Conservation (phyloP, 2,888 invertebrate genomes). For the Acrobasis suavella region DNA sequence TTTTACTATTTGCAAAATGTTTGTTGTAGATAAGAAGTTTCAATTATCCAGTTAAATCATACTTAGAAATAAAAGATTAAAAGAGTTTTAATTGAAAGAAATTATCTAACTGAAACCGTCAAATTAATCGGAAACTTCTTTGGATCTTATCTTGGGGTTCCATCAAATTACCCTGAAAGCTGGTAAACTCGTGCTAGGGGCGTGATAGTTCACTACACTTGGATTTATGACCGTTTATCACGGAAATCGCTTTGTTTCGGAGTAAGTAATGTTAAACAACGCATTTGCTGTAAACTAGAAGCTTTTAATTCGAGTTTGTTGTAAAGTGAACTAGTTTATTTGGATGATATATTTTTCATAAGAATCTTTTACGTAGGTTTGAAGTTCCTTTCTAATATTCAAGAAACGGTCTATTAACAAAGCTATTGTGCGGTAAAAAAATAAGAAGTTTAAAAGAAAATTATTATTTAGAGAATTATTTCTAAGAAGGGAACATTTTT, state of each 20-base stretch:
- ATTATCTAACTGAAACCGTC: neutral
- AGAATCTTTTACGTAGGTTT: neutral
- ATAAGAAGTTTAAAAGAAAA: no score
- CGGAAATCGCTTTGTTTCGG: slow-evolving; percentile 15
- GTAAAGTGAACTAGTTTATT: neutral
- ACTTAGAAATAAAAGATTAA: neutral
- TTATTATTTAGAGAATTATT: no score
- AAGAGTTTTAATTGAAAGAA: neutral
- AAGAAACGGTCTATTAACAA: no score
- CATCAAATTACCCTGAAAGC: slow-evolving; percentile 33
- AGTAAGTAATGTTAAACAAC: slow-evolving; percentile 6
- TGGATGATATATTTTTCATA: neutral
- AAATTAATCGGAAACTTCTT: slow-evolving; percentile 35
- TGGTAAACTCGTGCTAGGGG: slow-evolving; percentile 21
- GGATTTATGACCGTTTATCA: slow-evolving; percentile 14
- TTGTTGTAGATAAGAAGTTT: no score
- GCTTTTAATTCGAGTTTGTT: neutral
- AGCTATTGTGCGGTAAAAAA: no score
- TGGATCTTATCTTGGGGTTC: slow-evolving; percentile 33
- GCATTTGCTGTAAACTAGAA: slow-evolving; percentile 5
- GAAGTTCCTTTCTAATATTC: no score
- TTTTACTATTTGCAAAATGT: no score
- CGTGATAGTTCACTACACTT: slow-evolving; percentile 19
- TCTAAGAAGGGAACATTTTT: no score
- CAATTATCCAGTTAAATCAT: neutral